Percentiles rank a stretch among this genome's conserved stretches.
Evolutionary conservation across 2,888 invertebrate species (phyloP).

Genomic region (Yponomeuta malinellus): DNA sequence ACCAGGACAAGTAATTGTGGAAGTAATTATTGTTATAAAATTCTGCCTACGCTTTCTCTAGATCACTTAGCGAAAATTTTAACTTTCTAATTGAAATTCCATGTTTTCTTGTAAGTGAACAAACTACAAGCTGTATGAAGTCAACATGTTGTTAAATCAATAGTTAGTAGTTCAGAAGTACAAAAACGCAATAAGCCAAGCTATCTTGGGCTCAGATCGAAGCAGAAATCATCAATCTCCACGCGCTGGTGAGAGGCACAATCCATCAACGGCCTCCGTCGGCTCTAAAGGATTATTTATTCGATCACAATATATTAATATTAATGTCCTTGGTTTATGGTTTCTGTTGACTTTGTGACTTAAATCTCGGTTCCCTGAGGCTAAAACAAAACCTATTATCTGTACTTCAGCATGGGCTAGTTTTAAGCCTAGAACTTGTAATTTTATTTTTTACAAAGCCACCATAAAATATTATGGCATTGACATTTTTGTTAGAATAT

Average conservation of each 20-base stretch:
- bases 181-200: not conserved
- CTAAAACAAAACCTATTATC: too few species aligned
- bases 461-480: too few species aligned
- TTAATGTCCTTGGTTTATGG: not conserved
- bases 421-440: too few species aligned
- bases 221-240: not conserved
- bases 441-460: too few species aligned
- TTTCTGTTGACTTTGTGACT: not conserved
- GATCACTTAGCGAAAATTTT: too few species aligned
- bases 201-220: not conserved
- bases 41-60: too few species aligned
- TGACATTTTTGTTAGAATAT: too few species aligned
- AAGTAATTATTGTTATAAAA: too few species aligned
- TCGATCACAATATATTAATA: conserved; percentile 5
- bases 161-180: not conserved
- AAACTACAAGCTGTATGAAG: not conserved
- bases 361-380: not conserved
- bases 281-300: conserved; percentile 11
- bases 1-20: too few species aligned
- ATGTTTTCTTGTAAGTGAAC: too few species aligned
- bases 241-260: not conserved
- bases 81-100: too few species aligned
- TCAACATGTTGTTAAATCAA: not conserved
- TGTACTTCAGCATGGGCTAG: too few species aligned
- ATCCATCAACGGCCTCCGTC: not conserved